A percentile compares a stretch with the other conserved stretches of the same genome.
These are phyloP conservation scores for Ips nitidus DNA, from an alignment of 1,140 invertebrate genomes.

Conservation along the genomic window DNA sequence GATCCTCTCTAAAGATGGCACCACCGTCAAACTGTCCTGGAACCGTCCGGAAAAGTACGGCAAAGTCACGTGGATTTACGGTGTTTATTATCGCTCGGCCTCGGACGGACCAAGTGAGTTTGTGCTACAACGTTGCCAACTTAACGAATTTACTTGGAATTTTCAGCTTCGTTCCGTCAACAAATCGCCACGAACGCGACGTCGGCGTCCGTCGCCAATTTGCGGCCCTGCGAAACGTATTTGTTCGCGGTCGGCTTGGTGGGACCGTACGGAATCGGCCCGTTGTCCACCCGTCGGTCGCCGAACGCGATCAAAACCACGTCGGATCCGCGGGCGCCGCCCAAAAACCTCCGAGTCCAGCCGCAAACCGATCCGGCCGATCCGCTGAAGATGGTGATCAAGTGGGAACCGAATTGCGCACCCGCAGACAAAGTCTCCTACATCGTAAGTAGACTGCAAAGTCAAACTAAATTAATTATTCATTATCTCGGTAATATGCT, in stretches of 20 bases:
- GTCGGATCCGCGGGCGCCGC: conserved; percentile 62
- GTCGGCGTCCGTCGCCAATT: conserved; percentile 53
- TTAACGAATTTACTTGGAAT: conserved; percentile 16
- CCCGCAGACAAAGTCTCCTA: conserved; percentile 37
- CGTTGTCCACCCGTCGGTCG: conserved; percentile 56
- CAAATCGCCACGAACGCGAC: conserved; percentile 62
- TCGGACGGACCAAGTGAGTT: neutral
- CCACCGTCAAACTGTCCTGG: conserved; percentile 68
- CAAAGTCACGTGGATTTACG: conserved; percentile 63
- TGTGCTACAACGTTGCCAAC: neutral
- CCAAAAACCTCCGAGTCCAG: conserved; percentile 57
- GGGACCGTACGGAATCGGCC: conserved; percentile 64
- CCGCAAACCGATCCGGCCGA: conserved; percentile 34
- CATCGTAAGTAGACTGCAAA: conserved; percentile 38
- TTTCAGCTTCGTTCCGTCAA: conserved; percentile 57
- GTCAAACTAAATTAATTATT: too few species aligned
- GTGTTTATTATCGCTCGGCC: conserved; percentile 61
- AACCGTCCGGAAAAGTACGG: conserved; percentile 57
- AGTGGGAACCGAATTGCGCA: conserved; percentile 57
- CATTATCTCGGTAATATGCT: neutral
- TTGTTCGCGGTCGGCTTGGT: conserved; percentile 71
- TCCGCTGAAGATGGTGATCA: conserved; percentile 49
- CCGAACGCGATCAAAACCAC: conserved; percentile 54
- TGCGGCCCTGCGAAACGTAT: conserved; percentile 74
- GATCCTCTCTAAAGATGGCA: conserved; percentile 59